Conservation (phyloP, 1,140 invertebrate species). For the Conus betulinus region DNA sequence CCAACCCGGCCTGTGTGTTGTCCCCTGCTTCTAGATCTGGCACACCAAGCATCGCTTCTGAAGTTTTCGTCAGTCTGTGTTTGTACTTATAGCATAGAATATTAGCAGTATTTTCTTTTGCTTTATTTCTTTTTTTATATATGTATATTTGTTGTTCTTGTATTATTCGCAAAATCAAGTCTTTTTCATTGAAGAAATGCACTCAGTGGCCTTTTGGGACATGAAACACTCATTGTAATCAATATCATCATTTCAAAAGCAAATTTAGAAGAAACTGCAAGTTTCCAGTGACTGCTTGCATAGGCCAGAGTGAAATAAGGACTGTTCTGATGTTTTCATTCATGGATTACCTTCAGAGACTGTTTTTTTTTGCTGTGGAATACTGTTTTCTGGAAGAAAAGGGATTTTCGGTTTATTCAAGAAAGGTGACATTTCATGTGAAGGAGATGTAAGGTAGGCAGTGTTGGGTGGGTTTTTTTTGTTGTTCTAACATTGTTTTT, state of each 20-base stretch:
- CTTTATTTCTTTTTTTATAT: not conserved
- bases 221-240: not conserved
- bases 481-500: too few relatives aligned
- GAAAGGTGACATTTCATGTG: not conserved
- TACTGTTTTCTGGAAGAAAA: not conserved
- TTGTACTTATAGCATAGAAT: not conserved
- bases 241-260: too few relatives aligned
- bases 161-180: too few relatives aligned
- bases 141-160: not conserved
- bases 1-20: not conserved
- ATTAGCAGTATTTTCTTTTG: not conserved
- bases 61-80: not conserved
- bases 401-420: not conserved
- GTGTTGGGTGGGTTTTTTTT: too few relatives aligned
- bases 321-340: not conserved
- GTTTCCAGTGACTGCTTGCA: not conserved
- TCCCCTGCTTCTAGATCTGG: not conserved
- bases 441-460: not conserved
- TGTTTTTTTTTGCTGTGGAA: not conserved
- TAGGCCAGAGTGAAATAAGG: not conserved
- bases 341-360: not conserved
- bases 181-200: too few relatives aligned
- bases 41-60: constrained; percentile 5
- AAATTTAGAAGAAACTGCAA: not conserved
- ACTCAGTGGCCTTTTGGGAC: too few relatives aligned